phyloP scores from a whole-genome alignment of 2,797 vertebrate genomes.

The Vultur gryphus region DNA sequence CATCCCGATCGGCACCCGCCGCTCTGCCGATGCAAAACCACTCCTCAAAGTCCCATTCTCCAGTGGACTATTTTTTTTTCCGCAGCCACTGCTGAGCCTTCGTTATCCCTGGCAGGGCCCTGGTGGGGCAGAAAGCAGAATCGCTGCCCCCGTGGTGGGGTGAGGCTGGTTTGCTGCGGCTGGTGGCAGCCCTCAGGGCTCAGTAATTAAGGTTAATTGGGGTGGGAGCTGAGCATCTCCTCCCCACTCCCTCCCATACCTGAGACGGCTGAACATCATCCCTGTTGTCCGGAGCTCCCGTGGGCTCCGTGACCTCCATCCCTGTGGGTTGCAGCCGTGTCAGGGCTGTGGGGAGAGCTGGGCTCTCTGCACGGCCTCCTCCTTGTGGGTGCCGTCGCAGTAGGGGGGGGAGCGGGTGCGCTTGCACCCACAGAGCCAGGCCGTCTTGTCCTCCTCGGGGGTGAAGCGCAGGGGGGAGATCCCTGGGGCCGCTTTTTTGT shows the following conservation, averaged over 20 bases:
- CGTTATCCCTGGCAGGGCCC: background rate
- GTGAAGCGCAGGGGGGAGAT: constrained; percentile 77
- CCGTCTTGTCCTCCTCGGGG: constrained; percentile 53
- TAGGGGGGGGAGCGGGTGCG: constrained; percentile 77
- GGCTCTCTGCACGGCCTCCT: constrained; percentile 63
- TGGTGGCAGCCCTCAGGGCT: background rate
- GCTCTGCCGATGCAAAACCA: background rate
- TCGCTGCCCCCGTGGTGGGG: rapidly evolving
- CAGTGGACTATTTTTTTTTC: background rate
- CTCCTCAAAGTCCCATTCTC: background rate
- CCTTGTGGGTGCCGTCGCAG: constrained; percentile 84
- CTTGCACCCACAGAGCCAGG: constrained; percentile 86
- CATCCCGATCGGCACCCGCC: background rate
- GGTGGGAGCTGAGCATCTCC: background rate
- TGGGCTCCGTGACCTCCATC: background rate
- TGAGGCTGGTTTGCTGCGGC: background rate
- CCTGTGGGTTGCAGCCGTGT: background rate
- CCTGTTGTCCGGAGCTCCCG: rapidly evolving
- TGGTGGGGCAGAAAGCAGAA: background rate
- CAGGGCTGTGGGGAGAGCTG: background rate
- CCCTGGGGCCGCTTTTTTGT: constrained; percentile 69
- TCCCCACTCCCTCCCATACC: background rate
- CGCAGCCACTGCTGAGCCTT: background rate
- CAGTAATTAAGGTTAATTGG: background rate
- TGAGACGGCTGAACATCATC: background rate